Conservation (phyloP, 2,888 invertebrate species). For the Harpagoxenus sublaevis region DNA sequence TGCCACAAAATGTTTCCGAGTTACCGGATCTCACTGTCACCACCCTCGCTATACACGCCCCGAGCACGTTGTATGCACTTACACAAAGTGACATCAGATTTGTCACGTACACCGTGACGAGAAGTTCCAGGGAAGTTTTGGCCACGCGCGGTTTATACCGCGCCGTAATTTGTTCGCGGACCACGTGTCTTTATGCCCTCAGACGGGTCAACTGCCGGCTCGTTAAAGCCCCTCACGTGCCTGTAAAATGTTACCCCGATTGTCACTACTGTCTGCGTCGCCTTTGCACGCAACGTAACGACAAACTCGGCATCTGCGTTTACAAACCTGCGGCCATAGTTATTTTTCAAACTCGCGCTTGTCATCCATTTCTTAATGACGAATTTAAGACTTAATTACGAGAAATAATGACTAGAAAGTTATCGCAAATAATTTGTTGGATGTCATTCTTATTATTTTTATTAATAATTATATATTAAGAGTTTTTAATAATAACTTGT, state of each 20-base stretch:
- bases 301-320: slow-evolving; percentile 58
- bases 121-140: slow-evolving; percentile 70
- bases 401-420: background rate
- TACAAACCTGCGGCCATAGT: background rate
- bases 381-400: background rate
- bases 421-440: background rate
- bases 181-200: slow-evolving; percentile 68
- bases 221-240: slow-evolving; percentile 68
- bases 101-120: slow-evolving; percentile 69
- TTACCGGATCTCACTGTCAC: slow-evolving; percentile 15
- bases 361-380: background rate
- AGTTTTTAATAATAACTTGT: background rate
- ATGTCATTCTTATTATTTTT: background rate
- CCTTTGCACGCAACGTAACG: slow-evolving; percentile 30
- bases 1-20: slow-evolving; percentile 64
- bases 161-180: slow-evolving; percentile 67
- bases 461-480: background rate
- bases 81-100: slow-evolving; percentile 69
- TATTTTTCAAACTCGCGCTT: slow-evolving; percentile 3
- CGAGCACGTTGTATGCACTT: slow-evolving; percentile 53
- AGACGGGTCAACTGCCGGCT: slow-evolving; percentile 70
- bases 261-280: slow-evolving; percentile 38
- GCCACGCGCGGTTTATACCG: slow-evolving; percentile 64
- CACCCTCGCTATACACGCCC: background rate
- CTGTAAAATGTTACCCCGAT: slow-evolving; percentile 63